Evolutionary conservation across 2,797 vertebrate species (phyloP).

Genomic region (Microtus obscurus): DNA sequence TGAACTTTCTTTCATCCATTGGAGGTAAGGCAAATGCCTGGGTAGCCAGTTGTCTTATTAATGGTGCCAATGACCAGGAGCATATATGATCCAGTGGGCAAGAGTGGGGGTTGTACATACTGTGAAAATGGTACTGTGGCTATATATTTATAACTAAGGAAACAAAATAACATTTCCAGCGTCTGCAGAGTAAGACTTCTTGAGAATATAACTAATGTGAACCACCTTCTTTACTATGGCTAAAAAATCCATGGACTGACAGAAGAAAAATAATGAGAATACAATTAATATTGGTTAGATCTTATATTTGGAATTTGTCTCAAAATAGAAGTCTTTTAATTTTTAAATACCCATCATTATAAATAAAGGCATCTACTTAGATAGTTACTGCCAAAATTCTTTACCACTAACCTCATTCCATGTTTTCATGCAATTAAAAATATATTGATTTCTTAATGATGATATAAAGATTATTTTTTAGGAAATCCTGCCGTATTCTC

Average conservation of each 20-base stretch:
- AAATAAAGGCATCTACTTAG: neutral
- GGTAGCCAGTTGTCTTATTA: neutral
- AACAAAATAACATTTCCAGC: neutral
- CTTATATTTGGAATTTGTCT: neutral
- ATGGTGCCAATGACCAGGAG: neutral
- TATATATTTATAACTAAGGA: neutral
- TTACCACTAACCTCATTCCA: neutral
- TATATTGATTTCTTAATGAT: neutral
- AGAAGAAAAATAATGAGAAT: neutral
- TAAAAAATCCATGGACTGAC: neutral
- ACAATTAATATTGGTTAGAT: neutral
- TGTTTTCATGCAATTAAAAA: neutral
- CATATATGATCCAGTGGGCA: neutral
- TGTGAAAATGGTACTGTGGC: neutral
- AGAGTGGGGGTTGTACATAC: neutral
- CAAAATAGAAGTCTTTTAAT: neutral
- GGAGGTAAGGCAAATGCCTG: no score
- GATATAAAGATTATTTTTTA: neutral
- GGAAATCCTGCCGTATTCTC: neutral
- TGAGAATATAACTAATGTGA: neutral
- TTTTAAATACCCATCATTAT: conserved; percentile 2
- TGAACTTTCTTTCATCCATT: neutral
- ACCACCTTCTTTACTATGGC: neutral
- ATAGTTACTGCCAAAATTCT: neutral
- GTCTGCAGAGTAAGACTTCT: neutral